A percentile compares a stretch with the other conserved stretches of the same genome.
Evolutionary conservation across 2,888 invertebrate genomes (phyloP).

Genomic region (Platycnemis pennipes): DNA sequence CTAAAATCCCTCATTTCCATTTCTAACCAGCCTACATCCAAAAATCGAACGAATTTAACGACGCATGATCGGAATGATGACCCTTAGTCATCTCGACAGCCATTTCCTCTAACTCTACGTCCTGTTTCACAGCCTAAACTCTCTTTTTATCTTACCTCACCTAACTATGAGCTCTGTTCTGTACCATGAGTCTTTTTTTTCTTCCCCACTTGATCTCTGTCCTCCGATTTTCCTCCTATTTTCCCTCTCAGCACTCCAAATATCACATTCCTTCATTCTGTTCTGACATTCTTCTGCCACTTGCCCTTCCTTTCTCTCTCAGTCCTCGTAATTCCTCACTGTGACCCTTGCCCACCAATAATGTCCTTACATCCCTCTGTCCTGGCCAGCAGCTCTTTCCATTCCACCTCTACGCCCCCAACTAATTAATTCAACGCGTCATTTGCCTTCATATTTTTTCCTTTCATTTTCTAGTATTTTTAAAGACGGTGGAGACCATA

Average conservation of each 20-base stretch:
- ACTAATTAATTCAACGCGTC: neutral
- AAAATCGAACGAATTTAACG: too few relatives aligned
- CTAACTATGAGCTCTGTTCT: too few relatives aligned
- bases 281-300: neutral
- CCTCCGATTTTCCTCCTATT: neutral
- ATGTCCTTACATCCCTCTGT: neutral
- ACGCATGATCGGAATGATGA: too few relatives aligned
- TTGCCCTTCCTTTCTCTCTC: neutral
- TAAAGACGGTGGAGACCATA: neutral
- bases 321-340: neutral
- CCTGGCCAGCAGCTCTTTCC: neutral
- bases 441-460: neutral
- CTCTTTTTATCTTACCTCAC: too few relatives aligned
- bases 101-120: too few relatives aligned
- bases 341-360: neutral
- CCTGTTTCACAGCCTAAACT: too few relatives aligned
- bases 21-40: too few relatives aligned
- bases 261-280: neutral
- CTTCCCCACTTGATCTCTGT: neutral
- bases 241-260: neutral
- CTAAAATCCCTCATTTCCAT: too few relatives aligned
- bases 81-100: too few relatives aligned
- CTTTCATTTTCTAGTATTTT: neutral
- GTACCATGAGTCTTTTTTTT: neutral
- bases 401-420: too few relatives aligned